Percentiles rank a stretch among this genome's conserved stretches.
Evolutionary conservation across 2,888 invertebrate genomes (phyloP).

Genomic region (Idaea aversata): DNA sequence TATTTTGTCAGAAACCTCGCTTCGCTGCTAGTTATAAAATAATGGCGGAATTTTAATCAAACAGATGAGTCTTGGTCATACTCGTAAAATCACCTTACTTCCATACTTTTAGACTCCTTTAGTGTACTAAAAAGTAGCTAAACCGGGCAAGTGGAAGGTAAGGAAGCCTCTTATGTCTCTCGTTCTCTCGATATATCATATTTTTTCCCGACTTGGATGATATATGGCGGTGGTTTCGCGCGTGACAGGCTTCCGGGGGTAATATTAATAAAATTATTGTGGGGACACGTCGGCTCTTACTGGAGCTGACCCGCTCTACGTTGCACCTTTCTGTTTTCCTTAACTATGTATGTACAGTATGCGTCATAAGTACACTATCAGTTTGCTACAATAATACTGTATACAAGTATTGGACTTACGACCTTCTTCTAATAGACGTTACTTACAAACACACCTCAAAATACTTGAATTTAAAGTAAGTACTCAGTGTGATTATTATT

Average conservation of each 20-base stretch:
- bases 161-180: conserved; percentile 69
- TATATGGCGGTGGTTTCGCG: conserved; percentile 72
- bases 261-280: conserved; percentile 81
- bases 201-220: conserved; percentile 71
- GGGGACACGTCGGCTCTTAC: conserved; percentile 70
- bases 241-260: conserved; percentile 76
- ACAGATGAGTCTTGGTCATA: background rate
- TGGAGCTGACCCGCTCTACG: conserved; percentile 44
- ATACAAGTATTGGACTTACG: too few relatives aligned
- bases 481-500: too few relatives aligned
- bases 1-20: too few relatives aligned
- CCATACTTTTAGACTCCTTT: conserved; percentile 12
- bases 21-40: background rate
- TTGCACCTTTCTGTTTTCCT: background rate
- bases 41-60: background rate
- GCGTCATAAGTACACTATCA: too few relatives aligned
- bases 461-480: too few relatives aligned
- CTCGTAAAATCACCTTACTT: background rate
- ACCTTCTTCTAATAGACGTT: too few relatives aligned
- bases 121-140: conserved; percentile 58
- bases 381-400: too few relatives aligned
- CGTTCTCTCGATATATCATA: conserved; percentile 78
- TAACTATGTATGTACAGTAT: background rate
- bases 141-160: conserved; percentile 60
- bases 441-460: too few relatives aligned